Conservation (phyloP, 2,888 invertebrate species). For the Cremastobaeus sp. region DNA sequence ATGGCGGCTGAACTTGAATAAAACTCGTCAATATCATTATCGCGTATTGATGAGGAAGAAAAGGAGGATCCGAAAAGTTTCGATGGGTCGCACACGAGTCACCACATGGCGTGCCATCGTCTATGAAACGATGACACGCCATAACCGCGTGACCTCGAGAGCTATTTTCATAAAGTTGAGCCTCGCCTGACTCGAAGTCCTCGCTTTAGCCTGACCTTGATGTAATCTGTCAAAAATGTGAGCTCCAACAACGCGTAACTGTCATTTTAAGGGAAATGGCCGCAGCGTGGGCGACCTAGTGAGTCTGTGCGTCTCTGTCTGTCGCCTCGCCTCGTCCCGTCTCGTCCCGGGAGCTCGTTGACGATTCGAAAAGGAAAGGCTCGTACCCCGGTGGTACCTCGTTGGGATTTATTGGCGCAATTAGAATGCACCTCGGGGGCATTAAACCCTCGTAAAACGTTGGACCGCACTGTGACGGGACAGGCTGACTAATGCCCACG, state of each 20-base stretch:
- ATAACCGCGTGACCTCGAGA: slow-evolving; percentile 20
- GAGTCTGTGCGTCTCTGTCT: slow-evolving; percentile 32
- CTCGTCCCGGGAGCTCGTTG: too few relatives aligned
- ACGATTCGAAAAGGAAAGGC: slow-evolving; percentile 46
- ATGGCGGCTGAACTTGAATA: too few relatives aligned
- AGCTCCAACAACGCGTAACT: slow-evolving; percentile 45
- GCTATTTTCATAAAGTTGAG: slow-evolving; percentile 32
- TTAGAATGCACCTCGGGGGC: slow-evolving; percentile 77
- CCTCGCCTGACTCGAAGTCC: slow-evolving; percentile 6
- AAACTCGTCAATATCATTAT: too few relatives aligned
- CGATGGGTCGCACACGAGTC: too few relatives aligned
- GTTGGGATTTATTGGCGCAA: slow-evolving; percentile 77
- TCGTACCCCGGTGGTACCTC: slow-evolving; percentile 63
- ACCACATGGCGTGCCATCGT: too few relatives aligned
- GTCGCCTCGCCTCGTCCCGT: slow-evolving; percentile 18
- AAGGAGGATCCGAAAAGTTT: too few relatives aligned
- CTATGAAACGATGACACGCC: slow-evolving; percentile 21
- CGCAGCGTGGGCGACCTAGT: slow-evolving; percentile 53
- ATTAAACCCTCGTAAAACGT: slow-evolving; percentile 77
- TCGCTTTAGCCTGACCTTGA: too few relatives aligned
- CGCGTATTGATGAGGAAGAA: too few relatives aligned
- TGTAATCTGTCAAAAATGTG: slow-evolving; percentile 58
- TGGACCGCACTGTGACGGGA: slow-evolving; percentile 73
- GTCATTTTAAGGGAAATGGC: slow-evolving; percentile 45
- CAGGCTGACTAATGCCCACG: slow-evolving; percentile 73